Percentiles rank a stretch among this genome's conserved stretches.
phyloP scores from a whole-genome alignment of 2,888 invertebrate species.

The Melieria picta region DNA sequence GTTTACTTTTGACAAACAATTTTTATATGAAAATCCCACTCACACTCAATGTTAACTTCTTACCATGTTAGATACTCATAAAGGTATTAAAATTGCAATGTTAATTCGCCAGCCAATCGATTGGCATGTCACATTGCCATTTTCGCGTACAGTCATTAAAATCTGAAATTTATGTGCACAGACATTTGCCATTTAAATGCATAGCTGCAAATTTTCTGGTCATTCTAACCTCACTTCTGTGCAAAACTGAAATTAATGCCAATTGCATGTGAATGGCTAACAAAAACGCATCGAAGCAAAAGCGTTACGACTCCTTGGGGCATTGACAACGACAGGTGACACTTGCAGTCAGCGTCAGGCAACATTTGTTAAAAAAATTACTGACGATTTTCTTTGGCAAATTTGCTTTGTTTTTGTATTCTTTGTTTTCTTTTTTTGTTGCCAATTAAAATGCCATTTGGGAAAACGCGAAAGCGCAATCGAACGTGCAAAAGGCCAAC shows the following conservation, averaged over 20 bases:
- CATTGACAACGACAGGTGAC: not conserved
- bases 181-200: constrained; percentile 43
- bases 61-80: too few relatives aligned
- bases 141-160: not conserved
- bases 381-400: not conserved
- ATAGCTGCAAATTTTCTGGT: not conserved
- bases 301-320: not conserved
- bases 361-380: not conserved
- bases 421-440: not conserved
- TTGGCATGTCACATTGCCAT: too few relatives aligned
- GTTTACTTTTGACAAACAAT: too few relatives aligned
- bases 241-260: not conserved
- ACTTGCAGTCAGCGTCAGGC: not conserved
- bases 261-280: not conserved
- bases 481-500: constrained; percentile 13
- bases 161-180: not conserved
- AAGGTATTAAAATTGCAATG: too few relatives aligned
- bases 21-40: too few relatives aligned
- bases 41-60: too few relatives aligned
- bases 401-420: not conserved
- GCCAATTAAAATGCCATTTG: constrained; percentile 18
- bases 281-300: constrained; percentile 1
- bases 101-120: too few relatives aligned
- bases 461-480: constrained; percentile 5
- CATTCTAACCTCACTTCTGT: not conserved